Evolutionary conservation across 2,113 vertebrate genomes (phyloP), one percentile per base, ranked within the genome.

Genomic region (western clawed frog (Xenopus tropicalis)): DNA sequence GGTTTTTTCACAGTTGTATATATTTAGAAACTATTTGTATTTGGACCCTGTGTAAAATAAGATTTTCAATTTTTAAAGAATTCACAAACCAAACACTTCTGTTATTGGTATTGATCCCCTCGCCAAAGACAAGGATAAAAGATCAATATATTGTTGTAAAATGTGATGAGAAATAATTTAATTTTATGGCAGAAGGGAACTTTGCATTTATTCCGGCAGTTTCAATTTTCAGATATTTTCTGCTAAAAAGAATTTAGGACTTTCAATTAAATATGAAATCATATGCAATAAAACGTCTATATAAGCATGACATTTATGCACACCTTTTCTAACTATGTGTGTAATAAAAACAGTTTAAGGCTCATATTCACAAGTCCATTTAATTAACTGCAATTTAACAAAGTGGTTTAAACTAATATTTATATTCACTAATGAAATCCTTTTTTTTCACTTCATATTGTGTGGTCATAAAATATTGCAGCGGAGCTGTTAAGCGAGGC

Each of bases 121-220:
- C 19, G 58, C 16, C 54, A 43, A 37, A 69, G 23, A 48, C 52
- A 69, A n/a, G 42, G 46, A 44, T 48, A 25, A 69, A 69, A 29
- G 52, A 48, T 48, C 67, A 69, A 69, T 69, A 58, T 43, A 58
- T 69, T 54, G 24, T 58, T 69, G 24, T 58, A 69, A 69, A 69
- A 58, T 23, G 54, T 57, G 25, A 69, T 69, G 29, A 42, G 37
- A 58, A 69, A 69, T 69, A 69, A 69, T 69, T 69, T 42, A 14
- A 37, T 58, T 69, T 69, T 69, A 69, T 69, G 25, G 14, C 11
- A 20, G n/a, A 57, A n/a, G 42, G 43, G 67, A 14, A 58, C 67
- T 69, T 69, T 58, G 14, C n/a, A 25, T 57, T 11, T 22, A 21
- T 20, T 58, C 52, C 19, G 4, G 24, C 19, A 43, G 20, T 4